phyloP scores from a whole-genome alignment of 1,140 invertebrate species.

The Aphis gossypii region DNA sequence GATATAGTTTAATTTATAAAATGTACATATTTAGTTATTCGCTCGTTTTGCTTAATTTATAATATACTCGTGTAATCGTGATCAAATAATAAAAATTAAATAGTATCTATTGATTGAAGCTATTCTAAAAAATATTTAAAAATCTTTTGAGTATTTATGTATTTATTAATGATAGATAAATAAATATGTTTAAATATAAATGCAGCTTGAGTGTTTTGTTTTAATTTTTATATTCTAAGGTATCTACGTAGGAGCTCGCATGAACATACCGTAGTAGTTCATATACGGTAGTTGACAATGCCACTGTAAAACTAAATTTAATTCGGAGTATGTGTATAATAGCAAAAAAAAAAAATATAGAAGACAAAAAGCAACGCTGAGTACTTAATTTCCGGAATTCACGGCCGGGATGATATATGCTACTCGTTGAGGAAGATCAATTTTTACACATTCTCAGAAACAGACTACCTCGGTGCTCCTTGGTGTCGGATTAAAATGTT shows the following conservation, averaged over 20 bases:
- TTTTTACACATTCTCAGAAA: not conserved
- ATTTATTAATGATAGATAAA: not conserved
- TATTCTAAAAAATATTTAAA: not conserved
- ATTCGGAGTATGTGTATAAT: not conserved
- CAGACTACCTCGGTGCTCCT: not conserved
- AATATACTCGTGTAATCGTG: not conserved
- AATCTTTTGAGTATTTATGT: not conserved
- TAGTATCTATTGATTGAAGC: not conserved
- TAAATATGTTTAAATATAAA: not conserved
- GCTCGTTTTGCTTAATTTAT: not conserved
- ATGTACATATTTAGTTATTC: not conserved
- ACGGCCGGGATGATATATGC: not conserved
- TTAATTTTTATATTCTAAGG: slow-evolving; percentile 6
- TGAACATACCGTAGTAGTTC: too few relatives aligned
- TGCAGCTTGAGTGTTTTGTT: not conserved
- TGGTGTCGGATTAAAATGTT: not conserved
- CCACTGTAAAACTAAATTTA: slow-evolving; percentile 10
- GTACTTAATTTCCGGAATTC: slow-evolving; percentile 33
- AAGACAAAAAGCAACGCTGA: not conserved
- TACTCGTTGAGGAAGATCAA: not conserved
- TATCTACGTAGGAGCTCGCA: not conserved
- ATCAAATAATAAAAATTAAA: not conserved
- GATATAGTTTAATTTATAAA: not conserved
- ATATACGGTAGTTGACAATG: not conserved
- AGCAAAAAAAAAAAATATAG: slow-evolving; percentile 2